These are phyloP conservation scores for Chymomyza costata DNA, from an alignment of 1,140 invertebrate genomes.

Conservation along the genomic window DNA sequence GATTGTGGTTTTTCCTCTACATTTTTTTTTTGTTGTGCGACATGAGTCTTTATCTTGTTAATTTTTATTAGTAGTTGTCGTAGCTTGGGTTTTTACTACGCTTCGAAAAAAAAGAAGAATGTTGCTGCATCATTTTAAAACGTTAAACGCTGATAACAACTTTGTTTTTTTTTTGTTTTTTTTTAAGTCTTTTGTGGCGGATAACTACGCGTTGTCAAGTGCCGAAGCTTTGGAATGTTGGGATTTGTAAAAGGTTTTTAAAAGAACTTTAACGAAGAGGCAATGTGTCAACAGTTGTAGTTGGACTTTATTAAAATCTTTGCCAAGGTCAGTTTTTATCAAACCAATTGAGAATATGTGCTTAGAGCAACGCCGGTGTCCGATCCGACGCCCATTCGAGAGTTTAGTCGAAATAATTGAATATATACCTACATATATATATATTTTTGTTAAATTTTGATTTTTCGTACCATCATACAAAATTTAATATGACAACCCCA, in stretches of 20 bases:
- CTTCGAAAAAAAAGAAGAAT: constrained; percentile 26
- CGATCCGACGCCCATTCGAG: too few relatives aligned
- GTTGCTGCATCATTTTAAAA: constrained; percentile 43
- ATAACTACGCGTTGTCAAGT: too few relatives aligned
- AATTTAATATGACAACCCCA: too few relatives aligned
- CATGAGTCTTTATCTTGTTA: constrained; percentile 54
- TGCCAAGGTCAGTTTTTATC: too few relatives aligned
- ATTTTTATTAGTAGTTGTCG: constrained; percentile 56
- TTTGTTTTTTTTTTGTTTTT: constrained; percentile 16
- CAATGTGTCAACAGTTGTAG: constrained; percentile 32
- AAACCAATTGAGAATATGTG: too few relatives aligned
- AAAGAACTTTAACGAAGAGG: too few relatives aligned
- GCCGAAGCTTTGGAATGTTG: too few relatives aligned
- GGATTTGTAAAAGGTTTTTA: too few relatives aligned
- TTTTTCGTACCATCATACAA: too few relatives aligned
- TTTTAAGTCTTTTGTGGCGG: too few relatives aligned
- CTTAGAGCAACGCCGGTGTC: too few relatives aligned
- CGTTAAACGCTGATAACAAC: constrained; percentile 48
- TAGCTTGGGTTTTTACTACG: constrained; percentile 19
- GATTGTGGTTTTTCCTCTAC: constrained; percentile 5
- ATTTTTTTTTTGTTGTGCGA: constrained; percentile 17
- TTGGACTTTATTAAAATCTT: not conserved
- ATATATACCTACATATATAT: not conserved
- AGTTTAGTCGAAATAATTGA: too few relatives aligned
- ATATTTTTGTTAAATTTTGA: not conserved